These are phyloP conservation scores for Arbacia lixula DNA, from an alignment of 53 echinoderm and acorn worm genomes.

Conservation along the genomic window DNA sequence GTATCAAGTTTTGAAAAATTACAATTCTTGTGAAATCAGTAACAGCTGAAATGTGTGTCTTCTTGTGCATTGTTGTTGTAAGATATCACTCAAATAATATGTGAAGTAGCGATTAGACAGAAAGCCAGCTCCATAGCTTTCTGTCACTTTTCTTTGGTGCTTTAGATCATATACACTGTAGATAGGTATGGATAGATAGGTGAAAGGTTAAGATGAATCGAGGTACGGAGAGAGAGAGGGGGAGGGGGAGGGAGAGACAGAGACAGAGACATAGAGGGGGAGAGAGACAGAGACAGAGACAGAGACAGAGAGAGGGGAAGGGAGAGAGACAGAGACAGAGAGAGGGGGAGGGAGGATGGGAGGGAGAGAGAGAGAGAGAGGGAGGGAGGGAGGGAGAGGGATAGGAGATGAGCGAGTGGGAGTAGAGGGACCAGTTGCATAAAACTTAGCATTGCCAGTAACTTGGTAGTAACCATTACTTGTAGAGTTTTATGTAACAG, in stretches of 20 bases:
- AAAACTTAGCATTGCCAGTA: too few species aligned
- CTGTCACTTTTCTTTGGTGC: too few species aligned
- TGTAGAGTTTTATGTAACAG: too few species aligned
- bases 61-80: constrained; percentile 11
- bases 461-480: too few species aligned
- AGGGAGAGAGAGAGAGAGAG: neutral
- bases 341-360: neutral
- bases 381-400: neutral
- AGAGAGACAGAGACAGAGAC: neutral
- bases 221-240: neutral
- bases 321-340: neutral
- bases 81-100: too few species aligned
- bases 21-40: constrained; percentile 48
- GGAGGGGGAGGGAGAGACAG: neutral
- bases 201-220: neutral
- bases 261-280: neutral
- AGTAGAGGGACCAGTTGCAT: neutral
- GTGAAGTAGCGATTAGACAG: too few species aligned
- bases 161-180: too few species aligned
- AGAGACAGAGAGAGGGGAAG: neutral
- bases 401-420: neutral
- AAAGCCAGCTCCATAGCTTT: too few species aligned
- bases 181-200: neutral
- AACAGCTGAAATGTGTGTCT: neutral
- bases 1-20: constrained; percentile 52